Evolutionary conservation across 1,140 invertebrate species (phyloP).

Genomic region (Cydia amplana): DNA sequence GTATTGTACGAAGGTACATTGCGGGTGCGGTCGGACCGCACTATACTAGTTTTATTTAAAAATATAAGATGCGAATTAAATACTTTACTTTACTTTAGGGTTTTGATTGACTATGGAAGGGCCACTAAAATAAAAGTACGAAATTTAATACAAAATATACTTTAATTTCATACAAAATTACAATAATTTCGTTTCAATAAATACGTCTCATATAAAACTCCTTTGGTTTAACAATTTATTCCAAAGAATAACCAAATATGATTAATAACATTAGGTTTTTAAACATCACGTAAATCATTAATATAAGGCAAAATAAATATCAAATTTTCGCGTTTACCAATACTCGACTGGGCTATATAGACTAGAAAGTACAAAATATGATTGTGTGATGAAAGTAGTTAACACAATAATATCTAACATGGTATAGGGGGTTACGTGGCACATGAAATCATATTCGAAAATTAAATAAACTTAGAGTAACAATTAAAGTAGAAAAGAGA

Average conservation of each 20-base stretch:
- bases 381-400: conserved; percentile 45
- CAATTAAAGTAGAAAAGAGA: conserved; percentile 51
- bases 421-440: conserved; percentile 62
- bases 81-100: no score
- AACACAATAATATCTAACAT: conserved; percentile 59
- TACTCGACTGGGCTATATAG: conserved; percentile 39
- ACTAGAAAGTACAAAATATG: conserved; percentile 47
- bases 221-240: conserved; percentile 23
- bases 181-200: conserved; percentile 32
- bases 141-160: conserved; percentile 29
- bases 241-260: conserved; percentile 19
- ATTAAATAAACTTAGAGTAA: conserved; percentile 56
- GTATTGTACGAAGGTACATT: no score
- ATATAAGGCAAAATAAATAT: conserved; percentile 54
- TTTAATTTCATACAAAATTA: conserved; percentile 33
- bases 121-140: not conserved
- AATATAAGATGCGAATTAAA: not conserved
- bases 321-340: conserved; percentile 52
- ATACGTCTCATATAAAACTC: conserved; percentile 32
- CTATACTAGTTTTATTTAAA: no score
- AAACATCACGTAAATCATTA: conserved; percentile 19
- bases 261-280: conserved; percentile 20
- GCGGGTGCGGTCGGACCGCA: no score
- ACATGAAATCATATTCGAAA: conserved; percentile 70
- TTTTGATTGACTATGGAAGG: not conserved